Percentiles rank a stretch among this genome's conserved stretches.
phyloP scores from a whole-genome alignment of 2,113 vertebrate species.

The Misgurnus mizolepis region DNA sequence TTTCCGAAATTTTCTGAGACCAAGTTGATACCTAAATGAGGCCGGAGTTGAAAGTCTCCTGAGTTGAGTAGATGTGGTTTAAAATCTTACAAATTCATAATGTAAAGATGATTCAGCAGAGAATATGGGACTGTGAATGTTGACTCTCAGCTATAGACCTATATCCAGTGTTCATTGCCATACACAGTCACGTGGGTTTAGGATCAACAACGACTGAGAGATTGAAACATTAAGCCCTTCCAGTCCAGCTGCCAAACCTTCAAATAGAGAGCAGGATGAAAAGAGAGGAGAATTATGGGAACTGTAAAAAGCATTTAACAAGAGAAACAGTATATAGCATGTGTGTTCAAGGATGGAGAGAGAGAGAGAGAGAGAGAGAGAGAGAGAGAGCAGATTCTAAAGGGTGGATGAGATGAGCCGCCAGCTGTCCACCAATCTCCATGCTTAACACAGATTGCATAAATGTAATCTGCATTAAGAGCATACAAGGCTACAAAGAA shows the following conservation, averaged over 20 bases:
- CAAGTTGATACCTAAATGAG: no score
- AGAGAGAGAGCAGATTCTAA: slow-evolving; percentile 27
- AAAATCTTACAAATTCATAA: no score
- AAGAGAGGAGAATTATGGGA: slow-evolving; percentile 8
- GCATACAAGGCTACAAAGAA: slow-evolving; percentile 35
- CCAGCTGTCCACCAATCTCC: slow-evolving; percentile 58
- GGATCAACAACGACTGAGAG: slow-evolving; percentile 45
- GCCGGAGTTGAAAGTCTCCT: no score
- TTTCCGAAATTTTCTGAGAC: no score
- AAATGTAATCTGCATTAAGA: slow-evolving; percentile 55
- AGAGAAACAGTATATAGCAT: not conserved
- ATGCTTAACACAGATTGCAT: slow-evolving; percentile 49
- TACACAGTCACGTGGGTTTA: not conserved
- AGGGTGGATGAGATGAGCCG: slow-evolving; percentile 47
- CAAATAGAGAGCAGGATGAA: not conserved
- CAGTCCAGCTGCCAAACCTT: slow-evolving; percentile 38
- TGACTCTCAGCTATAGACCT: not conserved
- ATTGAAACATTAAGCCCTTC: slow-evolving; percentile 39
- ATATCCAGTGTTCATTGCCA: not conserved
- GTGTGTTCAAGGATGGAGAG: not conserved
- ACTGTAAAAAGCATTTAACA: not conserved
- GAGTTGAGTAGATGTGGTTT: no score
- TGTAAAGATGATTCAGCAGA: no score
- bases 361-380: slow-evolving; percentile 12
- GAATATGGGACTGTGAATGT: no score